Evolutionary conservation across 2,888 invertebrate species (phyloP).

Genomic region (Melangyna quadrimaculata): DNA sequence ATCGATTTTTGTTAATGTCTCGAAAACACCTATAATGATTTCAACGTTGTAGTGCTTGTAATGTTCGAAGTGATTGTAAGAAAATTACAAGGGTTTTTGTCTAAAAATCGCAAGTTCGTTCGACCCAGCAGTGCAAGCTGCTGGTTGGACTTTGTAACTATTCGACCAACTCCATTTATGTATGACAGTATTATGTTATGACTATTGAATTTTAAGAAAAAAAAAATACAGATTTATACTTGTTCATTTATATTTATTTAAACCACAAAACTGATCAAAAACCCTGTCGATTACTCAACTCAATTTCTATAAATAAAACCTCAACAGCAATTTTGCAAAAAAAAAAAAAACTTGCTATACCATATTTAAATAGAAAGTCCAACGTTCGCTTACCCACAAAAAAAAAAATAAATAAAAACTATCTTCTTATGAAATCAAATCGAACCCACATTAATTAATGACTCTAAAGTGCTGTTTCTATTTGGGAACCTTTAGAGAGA

Average conservation of each 20-base stretch:
- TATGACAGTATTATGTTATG: no score
- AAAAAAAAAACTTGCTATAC: not conserved
- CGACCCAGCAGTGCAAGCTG: no score
- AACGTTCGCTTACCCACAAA: constrained; percentile 23
- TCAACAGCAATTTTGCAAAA: not conserved
- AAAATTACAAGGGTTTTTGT: no score
- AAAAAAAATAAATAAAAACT: not conserved
- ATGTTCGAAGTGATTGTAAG: no score
- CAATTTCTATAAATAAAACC: not conserved
- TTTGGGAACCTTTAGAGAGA: not conserved
- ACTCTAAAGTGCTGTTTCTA: constrained; percentile 13
- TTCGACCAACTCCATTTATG: no score
- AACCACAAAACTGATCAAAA: not conserved
- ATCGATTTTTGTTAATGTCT: no score
- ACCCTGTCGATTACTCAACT: not conserved
- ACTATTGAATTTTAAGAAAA: not conserved
- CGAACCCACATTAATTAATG: constrained; percentile 42
- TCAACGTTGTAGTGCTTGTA: no score
- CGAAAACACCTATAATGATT: no score
- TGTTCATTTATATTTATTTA: not conserved
- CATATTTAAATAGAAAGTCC: constrained; percentile 37
- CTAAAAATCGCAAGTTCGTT: no score
- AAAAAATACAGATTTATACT: not conserved
- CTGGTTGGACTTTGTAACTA: no score
- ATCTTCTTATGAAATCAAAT: constrained; percentile 18